Conservation (phyloP, 2,797 vertebrate species). For the Amphiprion clarkii region DNA sequence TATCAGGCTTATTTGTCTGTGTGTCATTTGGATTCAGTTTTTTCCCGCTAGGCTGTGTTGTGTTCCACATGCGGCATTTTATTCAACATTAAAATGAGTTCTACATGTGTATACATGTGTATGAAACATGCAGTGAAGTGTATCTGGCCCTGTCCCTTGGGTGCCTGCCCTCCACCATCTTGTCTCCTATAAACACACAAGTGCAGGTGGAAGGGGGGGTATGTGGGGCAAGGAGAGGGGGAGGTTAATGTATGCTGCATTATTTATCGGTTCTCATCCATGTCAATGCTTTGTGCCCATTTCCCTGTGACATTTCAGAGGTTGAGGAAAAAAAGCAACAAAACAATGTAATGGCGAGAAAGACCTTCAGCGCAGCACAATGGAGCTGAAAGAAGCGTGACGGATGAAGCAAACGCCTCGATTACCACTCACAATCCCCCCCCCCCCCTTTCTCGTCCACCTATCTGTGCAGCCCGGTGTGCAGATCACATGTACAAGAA, state of each 20-base stretch:
- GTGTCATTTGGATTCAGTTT: slow-evolving; percentile 17
- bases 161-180: slow-evolving; percentile 33
- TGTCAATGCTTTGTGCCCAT: slow-evolving; percentile 76
- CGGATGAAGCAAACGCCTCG: slow-evolving; percentile 72
- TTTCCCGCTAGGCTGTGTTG: not conserved
- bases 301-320: slow-evolving; percentile 81
- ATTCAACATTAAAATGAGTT: slow-evolving; percentile 13
- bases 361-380: slow-evolving; percentile 74
- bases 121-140: slow-evolving; percentile 21
- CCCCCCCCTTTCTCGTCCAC: slow-evolving; percentile 9
- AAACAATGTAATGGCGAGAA: slow-evolving; percentile 77
- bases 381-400: slow-evolving; percentile 65
- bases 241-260: slow-evolving; percentile 70
- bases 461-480: slow-evolving; percentile 48
- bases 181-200: slow-evolving; percentile 45
- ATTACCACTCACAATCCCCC: slow-evolving; percentile 67
- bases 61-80: not conserved
- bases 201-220: slow-evolving; percentile 26
- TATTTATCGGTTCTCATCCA: slow-evolving; percentile 82
- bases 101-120: slow-evolving; percentile 14
- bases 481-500: slow-evolving; percentile 49
- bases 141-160: slow-evolving; percentile 27
- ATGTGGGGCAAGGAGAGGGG: not conserved
- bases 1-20: not conserved
- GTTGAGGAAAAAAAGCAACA: slow-evolving; percentile 67